Evolutionary conservation across 2,797 vertebrate species (phyloP).

Genomic region (Argya squamiceps): DNA sequence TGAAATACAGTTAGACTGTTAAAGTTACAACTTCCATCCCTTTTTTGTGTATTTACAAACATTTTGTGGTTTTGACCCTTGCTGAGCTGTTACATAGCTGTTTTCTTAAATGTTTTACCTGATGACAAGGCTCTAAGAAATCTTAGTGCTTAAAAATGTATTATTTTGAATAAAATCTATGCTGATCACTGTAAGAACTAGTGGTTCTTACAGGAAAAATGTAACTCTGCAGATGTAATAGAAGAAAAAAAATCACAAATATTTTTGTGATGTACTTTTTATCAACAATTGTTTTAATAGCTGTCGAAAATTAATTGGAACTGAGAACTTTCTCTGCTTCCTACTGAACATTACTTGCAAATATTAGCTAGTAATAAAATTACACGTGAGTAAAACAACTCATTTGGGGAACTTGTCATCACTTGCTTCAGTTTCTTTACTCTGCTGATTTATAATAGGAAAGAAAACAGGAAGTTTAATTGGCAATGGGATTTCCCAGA

Average conservation of each 20-base stretch:
- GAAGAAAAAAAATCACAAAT: not conserved
- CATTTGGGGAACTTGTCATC: not conserved
- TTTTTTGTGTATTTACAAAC: not conserved
- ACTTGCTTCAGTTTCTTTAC: constrained; percentile 11
- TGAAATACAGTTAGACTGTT: not conserved
- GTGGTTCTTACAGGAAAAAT: not conserved
- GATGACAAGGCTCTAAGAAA: not conserved
- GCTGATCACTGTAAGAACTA: not conserved
- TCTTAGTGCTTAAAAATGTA: not conserved
- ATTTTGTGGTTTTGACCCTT: not conserved
- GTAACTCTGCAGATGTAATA: not conserved
- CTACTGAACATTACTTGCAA: not conserved
- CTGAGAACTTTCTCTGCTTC: not conserved
- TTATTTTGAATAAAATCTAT: not conserved
- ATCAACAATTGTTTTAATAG: not conserved
- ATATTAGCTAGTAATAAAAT: constrained; percentile 27
- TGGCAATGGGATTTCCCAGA: not conserved
- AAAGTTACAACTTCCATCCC: not conserved
- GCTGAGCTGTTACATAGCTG: not conserved
- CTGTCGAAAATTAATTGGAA: not conserved
- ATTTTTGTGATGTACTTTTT: constrained; percentile 3
- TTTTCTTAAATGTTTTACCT: not conserved
- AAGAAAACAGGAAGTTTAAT: constrained; percentile 24
- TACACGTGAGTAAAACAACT: not conserved
- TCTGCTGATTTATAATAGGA: not conserved